phyloP scores from a whole-genome alignment of 1,140 invertebrate genomes.

The Belonocnema kinseyi region DNA sequence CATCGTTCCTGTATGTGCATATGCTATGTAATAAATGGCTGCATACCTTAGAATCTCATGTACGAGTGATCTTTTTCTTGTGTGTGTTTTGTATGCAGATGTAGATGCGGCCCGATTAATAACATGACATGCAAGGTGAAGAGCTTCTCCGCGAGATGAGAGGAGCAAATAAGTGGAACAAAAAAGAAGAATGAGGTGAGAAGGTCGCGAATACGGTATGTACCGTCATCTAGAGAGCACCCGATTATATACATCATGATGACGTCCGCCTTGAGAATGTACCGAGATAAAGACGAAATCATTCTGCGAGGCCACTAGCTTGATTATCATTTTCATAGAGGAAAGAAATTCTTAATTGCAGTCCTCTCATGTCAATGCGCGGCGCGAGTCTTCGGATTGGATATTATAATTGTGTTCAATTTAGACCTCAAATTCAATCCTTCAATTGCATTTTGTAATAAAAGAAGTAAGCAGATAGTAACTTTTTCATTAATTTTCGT shows the following conservation, averaged over 20 bases:
- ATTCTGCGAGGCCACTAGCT: neutral
- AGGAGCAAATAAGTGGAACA: conserved; percentile 20
- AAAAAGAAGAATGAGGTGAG: conserved; percentile 20
- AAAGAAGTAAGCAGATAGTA: neutral
- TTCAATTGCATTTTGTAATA: neutral
- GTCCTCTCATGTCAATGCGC: neutral
- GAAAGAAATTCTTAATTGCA: conserved; percentile 13
- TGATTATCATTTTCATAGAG: conserved; percentile 11
- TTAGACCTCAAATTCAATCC: neutral
- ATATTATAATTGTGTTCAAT: neutral
- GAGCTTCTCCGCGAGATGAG: conserved; percentile 33
- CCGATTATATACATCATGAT: neutral
- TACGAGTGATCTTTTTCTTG: conserved; percentile 35
- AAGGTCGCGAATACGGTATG: neutral
- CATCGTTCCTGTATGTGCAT: neutral
- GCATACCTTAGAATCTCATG: conserved; percentile 34
- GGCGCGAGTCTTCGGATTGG: neutral
- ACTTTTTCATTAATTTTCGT: too few species aligned
- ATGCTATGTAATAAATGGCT: neutral
- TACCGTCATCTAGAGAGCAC: neutral
- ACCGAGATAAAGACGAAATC: conserved; percentile 4
- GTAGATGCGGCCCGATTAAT: conserved; percentile 44
- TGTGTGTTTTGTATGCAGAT: conserved; percentile 32
- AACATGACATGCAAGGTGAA: conserved; percentile 39
- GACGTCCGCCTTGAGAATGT: neutral